Base-by-base conservation (phyloP, 2,888 invertebrate genomes). In the Tetramorium bicarinatum region DNA sequence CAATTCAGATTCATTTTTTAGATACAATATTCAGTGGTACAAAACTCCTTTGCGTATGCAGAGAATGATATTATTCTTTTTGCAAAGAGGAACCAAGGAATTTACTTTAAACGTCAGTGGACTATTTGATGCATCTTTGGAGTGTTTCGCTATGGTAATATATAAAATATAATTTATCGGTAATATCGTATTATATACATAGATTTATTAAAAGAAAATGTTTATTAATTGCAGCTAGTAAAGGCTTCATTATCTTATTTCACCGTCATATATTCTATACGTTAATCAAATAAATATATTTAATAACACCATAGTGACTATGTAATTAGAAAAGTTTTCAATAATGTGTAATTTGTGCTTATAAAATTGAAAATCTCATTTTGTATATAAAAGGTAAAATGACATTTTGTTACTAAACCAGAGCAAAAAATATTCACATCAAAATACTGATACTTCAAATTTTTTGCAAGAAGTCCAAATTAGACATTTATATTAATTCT, bases 181-280 rank as follows among this genome's bases (percentile, higher is more conserved):
- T 29, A 29, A 29, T 29, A 4, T 4, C 29, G 29, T 29, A 29
- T 29, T 4, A 29, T 29, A 29, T 29, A 25, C 29, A 64, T 59
- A 9, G 4, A 49, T 49, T 11, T 1, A 21, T 52, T 13, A 13
- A 44, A 25, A 15, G 18, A 44, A 3, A 54, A 71, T 21, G 15
- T 41, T 38, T 38, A 41, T 25, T 34, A 11, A 18, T 74, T 74
- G 6, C n/a, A 74, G 56, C 2, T 74, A 18, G 1, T 44, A 0
- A 74, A 74, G 11, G n/a, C 72, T 1, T 15, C 72, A 1, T 9
- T 56, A 15, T 72, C 72, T 7, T 72, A 72, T 18, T 74, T 56
- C 29, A 72, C 72, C 29, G 72, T 72, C 9, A 71, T 71, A 71
- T 15, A 71, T 71, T 54, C 71, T 15, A 38, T 15, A 7, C 54